Conservation (phyloP, 2,888 invertebrate genomes). For the Melanargia galathea region DNA sequence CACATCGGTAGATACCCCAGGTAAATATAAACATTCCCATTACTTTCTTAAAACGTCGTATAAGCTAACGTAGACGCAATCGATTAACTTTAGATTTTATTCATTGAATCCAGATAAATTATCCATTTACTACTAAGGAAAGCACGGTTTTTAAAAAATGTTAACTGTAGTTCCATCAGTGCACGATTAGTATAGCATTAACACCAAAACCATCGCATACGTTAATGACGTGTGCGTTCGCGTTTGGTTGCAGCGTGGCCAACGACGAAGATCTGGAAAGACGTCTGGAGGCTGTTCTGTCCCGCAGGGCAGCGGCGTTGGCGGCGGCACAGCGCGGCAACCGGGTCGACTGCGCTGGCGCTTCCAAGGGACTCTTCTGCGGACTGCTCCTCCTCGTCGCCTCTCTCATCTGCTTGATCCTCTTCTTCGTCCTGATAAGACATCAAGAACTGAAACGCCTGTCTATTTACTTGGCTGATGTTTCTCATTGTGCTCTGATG, state of each 20-base stretch:
- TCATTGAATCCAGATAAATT: background rate
- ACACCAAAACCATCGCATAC: constrained; percentile 42
- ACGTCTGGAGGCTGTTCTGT: constrained; percentile 93
- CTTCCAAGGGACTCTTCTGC: constrained; percentile 96
- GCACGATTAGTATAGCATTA: constrained; percentile 39
- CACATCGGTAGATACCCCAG: constrained; percentile 95
- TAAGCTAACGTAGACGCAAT: background rate
- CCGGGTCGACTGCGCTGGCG: constrained; percentile 96
- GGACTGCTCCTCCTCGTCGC: constrained; percentile 94
- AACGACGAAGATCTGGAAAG: constrained; percentile 93
- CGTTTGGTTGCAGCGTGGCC: constrained; percentile 81
- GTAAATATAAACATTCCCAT: constrained; percentile 62
- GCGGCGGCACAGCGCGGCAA: constrained; percentile 92
- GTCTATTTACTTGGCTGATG: constrained; percentile 95
- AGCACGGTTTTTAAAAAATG: too few relatives aligned
- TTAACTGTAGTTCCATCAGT: constrained; percentile 26
- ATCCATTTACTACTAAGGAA: background rate
- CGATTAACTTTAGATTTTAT: background rate
- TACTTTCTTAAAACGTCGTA: constrained; percentile 2
- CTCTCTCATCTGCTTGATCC: constrained; percentile 94
- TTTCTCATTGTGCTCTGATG: constrained; percentile 94
- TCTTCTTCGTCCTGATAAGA: constrained; percentile 97
- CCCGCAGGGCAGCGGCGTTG: constrained; percentile 92
- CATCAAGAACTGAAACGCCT: constrained; percentile 91
- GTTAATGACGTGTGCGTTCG: constrained; percentile 62